Evolutionary conservation across 1,140 invertebrate genomes (phyloP), one percentile per base, ranked within the genome.

Genomic region (Atta texana): DNA sequence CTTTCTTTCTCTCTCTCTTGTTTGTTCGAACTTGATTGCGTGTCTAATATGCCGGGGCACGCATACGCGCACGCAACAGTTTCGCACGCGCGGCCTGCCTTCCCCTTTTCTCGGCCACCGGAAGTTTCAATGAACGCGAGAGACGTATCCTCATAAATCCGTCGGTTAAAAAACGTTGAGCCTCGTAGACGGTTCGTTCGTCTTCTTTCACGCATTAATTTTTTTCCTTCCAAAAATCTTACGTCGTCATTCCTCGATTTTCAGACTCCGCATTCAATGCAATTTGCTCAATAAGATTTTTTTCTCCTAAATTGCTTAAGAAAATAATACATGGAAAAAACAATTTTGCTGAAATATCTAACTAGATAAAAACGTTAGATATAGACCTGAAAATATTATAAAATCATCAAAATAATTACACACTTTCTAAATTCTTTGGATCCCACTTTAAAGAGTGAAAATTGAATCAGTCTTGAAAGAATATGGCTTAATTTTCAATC

Each of bases 71-170:
- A 82, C 53, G 80, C 80, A 72, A 74, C 68, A 82, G 80, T 82
- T 82, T 82, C 80, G 80, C 80, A 82, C 68, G 80, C 68, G 64
- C 77, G 31, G 76, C 18, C 44, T 44, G 53, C 80, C 87, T 91
- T 87, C 91, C 89, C 88, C 64, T 88, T 88, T 80, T 77, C 76
- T 87, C 66, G 51, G 18, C 88, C 91, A 85, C 93, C 93, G 93
- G 93, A 94, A 94, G 93, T 93, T 93, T 93, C 93, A 94, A 94
- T 94, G 90, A 94, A 93, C 89, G 86, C 91, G 88, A 92, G 92
- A 93, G 92, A 94, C 92, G 82, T 91, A 93, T 93, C 91, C 92
- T 92, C 89, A 89, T 92, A 93, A 94, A 94, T 93, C 84, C 87
- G 76, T 88, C 92, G 88, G 90, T 90, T 92, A 91, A 92, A 92